Evolutionary conservation across 2,113 vertebrate species (phyloP).

Genomic region (Urocolius indicus): DNA sequence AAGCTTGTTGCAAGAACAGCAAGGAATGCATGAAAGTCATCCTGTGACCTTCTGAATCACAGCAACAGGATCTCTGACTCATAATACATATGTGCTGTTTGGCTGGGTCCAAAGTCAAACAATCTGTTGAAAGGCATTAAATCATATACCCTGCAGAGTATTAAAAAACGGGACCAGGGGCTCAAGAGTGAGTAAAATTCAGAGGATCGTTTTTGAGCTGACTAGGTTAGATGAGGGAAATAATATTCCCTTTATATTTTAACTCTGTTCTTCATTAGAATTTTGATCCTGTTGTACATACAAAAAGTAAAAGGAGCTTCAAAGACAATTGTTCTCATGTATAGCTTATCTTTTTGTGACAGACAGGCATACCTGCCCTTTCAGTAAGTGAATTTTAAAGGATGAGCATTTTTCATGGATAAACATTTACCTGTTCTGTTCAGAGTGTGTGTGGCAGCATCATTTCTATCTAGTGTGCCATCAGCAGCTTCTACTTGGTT

Average conservation of each 20-base stretch:
- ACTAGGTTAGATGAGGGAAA: neutral
- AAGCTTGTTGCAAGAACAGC: neutral
- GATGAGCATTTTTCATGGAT: neutral
- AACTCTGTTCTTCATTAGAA: neutral
- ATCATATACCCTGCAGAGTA: neutral
- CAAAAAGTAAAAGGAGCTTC: neutral
- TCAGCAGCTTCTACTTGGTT: slow-evolving; percentile 81
- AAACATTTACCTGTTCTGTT: slow-evolving; percentile 84
- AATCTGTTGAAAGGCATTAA: slow-evolving; percentile 31
- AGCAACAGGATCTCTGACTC: slow-evolving; percentile 38
- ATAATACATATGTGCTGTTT: neutral
- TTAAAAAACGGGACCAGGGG: neutral
- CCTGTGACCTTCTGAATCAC: neutral
- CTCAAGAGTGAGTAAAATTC: neutral
- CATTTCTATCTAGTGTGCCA: slow-evolving; percentile 79
- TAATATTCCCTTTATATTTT: neutral
- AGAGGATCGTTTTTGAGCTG: neutral
- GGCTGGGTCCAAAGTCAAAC: neutral
- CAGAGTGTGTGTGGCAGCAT: slow-evolving; percentile 60
- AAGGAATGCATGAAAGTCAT: neutral
- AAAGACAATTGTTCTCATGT: neutral
- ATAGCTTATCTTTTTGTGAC: neutral
- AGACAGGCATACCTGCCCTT: neutral
- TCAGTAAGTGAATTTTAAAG: neutral
- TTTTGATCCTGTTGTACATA: neutral